These are phyloP conservation scores for Smutsia temminckii DNA, from an alignment of 2,797 vertebrate genomes.

Conservation along the genomic window DNA sequence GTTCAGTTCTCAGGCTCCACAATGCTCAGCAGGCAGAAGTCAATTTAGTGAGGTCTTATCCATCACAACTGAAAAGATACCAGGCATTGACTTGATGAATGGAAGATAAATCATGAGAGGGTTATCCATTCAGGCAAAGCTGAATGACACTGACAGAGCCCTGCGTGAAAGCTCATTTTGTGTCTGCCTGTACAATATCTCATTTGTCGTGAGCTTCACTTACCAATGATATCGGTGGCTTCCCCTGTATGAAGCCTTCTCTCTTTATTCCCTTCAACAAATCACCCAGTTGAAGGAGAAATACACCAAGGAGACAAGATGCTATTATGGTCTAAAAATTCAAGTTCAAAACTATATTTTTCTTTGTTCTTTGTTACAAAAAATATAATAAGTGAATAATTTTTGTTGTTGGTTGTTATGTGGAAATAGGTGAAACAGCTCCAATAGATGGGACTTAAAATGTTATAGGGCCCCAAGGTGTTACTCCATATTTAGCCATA, in stretches of 20 bases:
- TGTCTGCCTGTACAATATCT: constrained; percentile 84
- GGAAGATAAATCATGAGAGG: constrained; percentile 87
- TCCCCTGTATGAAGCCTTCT: constrained; percentile 78
- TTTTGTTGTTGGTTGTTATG: constrained; percentile 56
- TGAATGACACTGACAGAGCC: constrained; percentile 85
- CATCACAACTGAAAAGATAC: constrained; percentile 85
- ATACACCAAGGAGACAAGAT: constrained; percentile 74
- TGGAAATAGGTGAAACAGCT: constrained; percentile 58
- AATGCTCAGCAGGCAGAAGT: constrained; percentile 87
- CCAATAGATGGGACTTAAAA: not conserved
- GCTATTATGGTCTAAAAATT: constrained; percentile 80
- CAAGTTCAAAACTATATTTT: constrained; percentile 74
- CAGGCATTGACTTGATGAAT: constrained; percentile 85
- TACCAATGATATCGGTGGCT: constrained; percentile 82
- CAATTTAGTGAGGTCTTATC: constrained; percentile 86
- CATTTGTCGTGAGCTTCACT: constrained; percentile 79
- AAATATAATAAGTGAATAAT: constrained; percentile 38
- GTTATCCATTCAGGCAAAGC: constrained; percentile 84
- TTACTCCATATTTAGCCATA: not conserved
- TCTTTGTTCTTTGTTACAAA: constrained; percentile 73
- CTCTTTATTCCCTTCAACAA: constrained; percentile 83
- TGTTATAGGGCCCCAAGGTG: not conserved
- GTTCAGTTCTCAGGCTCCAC: constrained; percentile 82
- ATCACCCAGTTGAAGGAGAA: constrained; percentile 72
- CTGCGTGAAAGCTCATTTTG: constrained; percentile 85